Conservation (phyloP, 2,797 vertebrate genomes). For the Setipinna tenuifilis region DNA sequence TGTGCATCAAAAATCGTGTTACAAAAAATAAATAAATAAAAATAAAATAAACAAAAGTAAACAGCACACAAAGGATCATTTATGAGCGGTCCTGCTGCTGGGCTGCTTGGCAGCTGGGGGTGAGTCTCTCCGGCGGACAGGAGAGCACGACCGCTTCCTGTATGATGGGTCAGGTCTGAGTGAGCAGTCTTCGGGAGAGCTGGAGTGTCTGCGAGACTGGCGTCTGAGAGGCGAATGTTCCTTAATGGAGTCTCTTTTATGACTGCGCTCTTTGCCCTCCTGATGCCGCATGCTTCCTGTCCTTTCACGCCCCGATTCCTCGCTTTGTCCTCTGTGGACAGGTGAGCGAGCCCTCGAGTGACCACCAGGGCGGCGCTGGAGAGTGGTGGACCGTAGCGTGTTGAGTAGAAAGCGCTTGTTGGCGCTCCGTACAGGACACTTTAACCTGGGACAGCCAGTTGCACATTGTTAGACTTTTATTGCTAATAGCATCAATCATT, state of each 20-base stretch:
- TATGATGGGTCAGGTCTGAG: constrained; percentile 38
- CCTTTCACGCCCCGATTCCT: constrained; percentile 45
- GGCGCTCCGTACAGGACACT: constrained; percentile 90
- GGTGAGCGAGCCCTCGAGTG: constrained; percentile 37
- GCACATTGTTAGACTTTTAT: neutral
- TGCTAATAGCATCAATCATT: neutral
- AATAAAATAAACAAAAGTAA: neutral
- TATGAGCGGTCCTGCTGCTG: constrained; percentile 24
- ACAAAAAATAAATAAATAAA: too few species aligned
- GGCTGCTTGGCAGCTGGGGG: constrained; percentile 23
- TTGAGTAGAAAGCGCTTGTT: constrained; percentile 98
- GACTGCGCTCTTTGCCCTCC: constrained; percentile 45
- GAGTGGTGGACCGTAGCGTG: constrained; percentile 87
- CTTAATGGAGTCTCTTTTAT: constrained; percentile 54
- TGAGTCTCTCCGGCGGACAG: constrained; percentile 33
- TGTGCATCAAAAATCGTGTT: neutral
- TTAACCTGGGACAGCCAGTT: constrained; percentile 80
- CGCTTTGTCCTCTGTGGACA: constrained; percentile 50
- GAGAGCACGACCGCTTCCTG: constrained; percentile 43
- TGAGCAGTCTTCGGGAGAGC: constrained; percentile 42
- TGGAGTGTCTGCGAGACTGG: constrained; percentile 24
- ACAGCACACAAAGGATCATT: constrained; percentile 32
- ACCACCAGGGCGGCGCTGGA: constrained; percentile 51
- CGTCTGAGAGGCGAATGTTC: constrained; percentile 38
- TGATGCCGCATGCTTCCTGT: constrained; percentile 26